Conservation (phyloP, 2,888 invertebrate genomes). For the Acleris sparsana region DNA sequence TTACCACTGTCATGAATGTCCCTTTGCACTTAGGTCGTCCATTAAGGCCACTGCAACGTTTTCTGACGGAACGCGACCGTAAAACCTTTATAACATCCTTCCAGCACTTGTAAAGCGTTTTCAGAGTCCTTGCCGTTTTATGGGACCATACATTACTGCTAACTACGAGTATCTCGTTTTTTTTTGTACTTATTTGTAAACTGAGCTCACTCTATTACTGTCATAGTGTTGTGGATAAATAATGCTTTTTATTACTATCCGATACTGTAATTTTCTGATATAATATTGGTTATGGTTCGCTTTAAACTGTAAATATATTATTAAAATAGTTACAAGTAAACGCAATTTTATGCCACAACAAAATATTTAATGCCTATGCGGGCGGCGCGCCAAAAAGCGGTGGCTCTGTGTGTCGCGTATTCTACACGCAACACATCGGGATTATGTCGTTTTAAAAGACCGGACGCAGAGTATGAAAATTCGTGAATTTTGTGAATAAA, state of each 20-base stretch:
- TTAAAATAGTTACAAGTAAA: conserved; percentile 49
- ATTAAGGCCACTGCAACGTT: conserved; percentile 79
- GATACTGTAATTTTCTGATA: neutral
- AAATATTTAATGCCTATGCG: conserved; percentile 48
- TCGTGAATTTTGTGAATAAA: conserved; percentile 50
- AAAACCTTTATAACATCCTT: conserved; percentile 83
- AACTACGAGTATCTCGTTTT: conserved; percentile 54
- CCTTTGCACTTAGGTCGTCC: conserved; percentile 81
- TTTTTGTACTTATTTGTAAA: conserved; percentile 9
- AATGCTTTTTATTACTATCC: neutral
- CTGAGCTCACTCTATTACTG: neutral
- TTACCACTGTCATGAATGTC: conserved; percentile 72
- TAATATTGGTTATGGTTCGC: no score
- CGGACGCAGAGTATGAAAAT: conserved; percentile 48
- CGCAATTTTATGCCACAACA: conserved; percentile 53
- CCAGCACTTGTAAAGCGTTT: conserved; percentile 82
- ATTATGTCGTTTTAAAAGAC: conserved; percentile 54
- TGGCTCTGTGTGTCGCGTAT: conserved; percentile 54
- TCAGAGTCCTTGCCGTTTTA: conserved; percentile 74
- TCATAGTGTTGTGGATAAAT: neutral
- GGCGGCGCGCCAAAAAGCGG: conserved; percentile 59
- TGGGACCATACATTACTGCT: conserved; percentile 69
- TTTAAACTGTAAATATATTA: conserved; percentile 40
- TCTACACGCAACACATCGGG: conserved; percentile 37
- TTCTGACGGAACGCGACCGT: conserved; percentile 79